These are phyloP conservation scores for Notoglanidium macrostoma DNA, from an alignment of 2,797 vertebrate species.

Conservation along the genomic window DNA sequence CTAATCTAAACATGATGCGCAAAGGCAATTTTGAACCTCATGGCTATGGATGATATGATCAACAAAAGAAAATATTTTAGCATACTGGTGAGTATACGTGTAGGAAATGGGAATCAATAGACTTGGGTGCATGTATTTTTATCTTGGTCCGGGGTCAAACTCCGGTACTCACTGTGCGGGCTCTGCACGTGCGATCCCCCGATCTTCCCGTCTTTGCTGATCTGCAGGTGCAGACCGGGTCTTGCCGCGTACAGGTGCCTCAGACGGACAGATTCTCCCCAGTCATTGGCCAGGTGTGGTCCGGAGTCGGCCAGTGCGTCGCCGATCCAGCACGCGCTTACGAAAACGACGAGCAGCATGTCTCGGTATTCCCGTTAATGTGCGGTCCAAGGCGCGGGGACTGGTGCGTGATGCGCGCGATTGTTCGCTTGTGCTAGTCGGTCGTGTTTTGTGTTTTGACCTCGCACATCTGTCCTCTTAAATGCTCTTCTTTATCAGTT, in stretches of 20 bases:
- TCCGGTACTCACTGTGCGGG: conserved; percentile 80
- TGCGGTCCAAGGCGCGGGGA: not conserved
- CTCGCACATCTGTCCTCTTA: conserved; percentile 77
- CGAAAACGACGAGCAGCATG: conserved; percentile 58
- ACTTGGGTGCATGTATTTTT: not conserved
- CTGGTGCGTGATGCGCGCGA: not conserved
- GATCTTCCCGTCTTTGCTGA: conserved; percentile 81
- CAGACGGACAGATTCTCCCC: conserved; percentile 84
- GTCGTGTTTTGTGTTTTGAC: conserved; percentile 53
- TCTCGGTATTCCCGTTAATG: not conserved
- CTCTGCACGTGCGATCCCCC: conserved; percentile 78
- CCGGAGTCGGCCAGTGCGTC: conserved; percentile 78
- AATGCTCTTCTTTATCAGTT: conserved; percentile 78
- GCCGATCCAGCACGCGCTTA: conserved; percentile 62
- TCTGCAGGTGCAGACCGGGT: conserved; percentile 82
- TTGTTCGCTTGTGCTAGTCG: not conserved
- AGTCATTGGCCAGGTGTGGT: conserved; percentile 81
- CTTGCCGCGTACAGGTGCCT: conserved; percentile 86
- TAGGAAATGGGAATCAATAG: not conserved
- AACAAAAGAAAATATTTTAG: not conserved
- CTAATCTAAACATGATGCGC: not conserved
- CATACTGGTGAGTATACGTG: not conserved
- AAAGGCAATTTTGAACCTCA: not conserved
- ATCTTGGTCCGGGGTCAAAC: not conserved
- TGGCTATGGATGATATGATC: not conserved